Evolutionary conservation across 2,888 invertebrate genomes (phyloP), one percentile per base, ranked within the genome.

Genomic region (Hipparchia semele): DNA sequence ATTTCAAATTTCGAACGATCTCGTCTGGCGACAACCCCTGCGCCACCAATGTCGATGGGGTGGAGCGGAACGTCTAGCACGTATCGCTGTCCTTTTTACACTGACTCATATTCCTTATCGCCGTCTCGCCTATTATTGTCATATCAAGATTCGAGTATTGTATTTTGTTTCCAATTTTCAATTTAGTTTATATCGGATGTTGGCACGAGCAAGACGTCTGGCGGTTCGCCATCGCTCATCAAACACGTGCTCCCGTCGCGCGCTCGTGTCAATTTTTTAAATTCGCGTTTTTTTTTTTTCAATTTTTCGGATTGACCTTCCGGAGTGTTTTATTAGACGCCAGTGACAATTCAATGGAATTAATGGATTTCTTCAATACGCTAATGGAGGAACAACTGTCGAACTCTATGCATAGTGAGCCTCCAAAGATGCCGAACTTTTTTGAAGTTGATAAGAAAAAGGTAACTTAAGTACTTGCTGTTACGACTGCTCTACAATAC

Each of bases 141-240:
- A 92, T 92, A 92, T 92, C 90, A 90, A 91, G 91, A 92, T 92
- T 90, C 87, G 90, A 92, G 89, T 90, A 91, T 92, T 91, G 90
- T 92, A 92, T 92, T 92, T 92, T 92, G 91, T 92, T 92, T 91
- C 90, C 90, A 91, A 93, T 92, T 92, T 93, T 92, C 90, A 90
- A 94, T 93, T 94, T 93, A 94, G 93, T 94, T 93, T 89, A 93
- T 92, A 92, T 93, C 88, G 88, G 90, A 91, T 91, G 90, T 91
- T 91, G 91, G 91, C 89, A 87, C 87, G 88, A 87, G 90, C 73
- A 90, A 88, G 88, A 92, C 92, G 92, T 92, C 88, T 90, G 90
- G 90, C 90, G 83, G 83, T 76, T 80, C 85, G 89, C 89, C 90
- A 88, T 86, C 82, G 85, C 80, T 83, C 85, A 80, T 79, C 80